Conservation (phyloP, 1,140 invertebrate genomes). For the Meteorus sp. region DNA sequence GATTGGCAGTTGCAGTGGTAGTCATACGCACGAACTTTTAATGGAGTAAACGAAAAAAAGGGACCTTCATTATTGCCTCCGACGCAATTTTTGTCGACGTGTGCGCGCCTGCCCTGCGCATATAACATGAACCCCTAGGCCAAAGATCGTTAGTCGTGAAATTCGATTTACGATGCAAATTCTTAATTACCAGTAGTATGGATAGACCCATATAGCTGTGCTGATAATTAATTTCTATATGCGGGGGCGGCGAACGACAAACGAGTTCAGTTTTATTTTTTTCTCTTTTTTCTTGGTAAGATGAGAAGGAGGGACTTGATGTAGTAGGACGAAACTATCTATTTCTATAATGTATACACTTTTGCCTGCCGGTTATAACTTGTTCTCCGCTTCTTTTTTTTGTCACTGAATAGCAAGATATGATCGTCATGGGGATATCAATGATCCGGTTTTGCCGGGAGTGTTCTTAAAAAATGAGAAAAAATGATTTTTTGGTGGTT, state of each 20-base stretch:
- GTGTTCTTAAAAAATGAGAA: not conserved
- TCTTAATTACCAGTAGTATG: constrained; percentile 38
- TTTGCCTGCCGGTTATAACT: too few relatives aligned
- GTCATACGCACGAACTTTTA: constrained; percentile 29
- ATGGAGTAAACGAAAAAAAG: too few relatives aligned
- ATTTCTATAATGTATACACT: too few relatives aligned
- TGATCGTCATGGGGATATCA: not conserved
- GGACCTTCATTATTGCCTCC: constrained; percentile 27
- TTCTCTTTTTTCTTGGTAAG: too few relatives aligned
- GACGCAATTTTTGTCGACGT: constrained; percentile 12
- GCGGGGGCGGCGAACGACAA: constrained; percentile 30
- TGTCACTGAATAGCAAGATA: too few relatives aligned
- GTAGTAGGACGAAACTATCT: not conserved
- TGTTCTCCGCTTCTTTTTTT: too few relatives aligned
- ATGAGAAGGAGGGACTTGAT: too few relatives aligned
- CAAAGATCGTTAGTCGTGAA: constrained; percentile 35
- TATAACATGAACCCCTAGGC: not conserved
- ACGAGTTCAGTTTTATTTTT: constrained; percentile 4
- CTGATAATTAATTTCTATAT: constrained; percentile 39
- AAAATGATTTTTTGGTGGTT: constrained; percentile 9
- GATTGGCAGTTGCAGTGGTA: constrained; percentile 15
- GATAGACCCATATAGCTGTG: constrained; percentile 18
- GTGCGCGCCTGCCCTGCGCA: not conserved
- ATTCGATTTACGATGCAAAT: constrained; percentile 42
- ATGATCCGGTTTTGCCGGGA: not conserved